These are phyloP conservation scores for Panurus biarmicus DNA, from an alignment of 2,113 vertebrate species.

Conservation along the genomic window DNA sequence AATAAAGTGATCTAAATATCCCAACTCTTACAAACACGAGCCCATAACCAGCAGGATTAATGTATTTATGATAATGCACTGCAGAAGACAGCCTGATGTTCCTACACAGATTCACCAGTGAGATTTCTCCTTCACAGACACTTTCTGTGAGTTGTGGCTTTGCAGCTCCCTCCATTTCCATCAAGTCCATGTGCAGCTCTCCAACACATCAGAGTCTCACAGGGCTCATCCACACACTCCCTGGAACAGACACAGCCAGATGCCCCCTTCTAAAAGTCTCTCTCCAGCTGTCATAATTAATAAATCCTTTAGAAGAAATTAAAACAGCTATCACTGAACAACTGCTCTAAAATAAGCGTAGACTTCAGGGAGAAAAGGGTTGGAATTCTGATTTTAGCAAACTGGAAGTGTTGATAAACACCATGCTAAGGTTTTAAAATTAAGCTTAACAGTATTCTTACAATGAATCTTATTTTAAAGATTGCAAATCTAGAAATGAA, in stretches of 20 bases:
- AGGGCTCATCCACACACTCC: background rate
- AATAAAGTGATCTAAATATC: background rate
- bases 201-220: background rate
- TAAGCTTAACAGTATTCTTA: background rate
- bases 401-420: background rate
- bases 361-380: background rate
- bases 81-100: background rate
- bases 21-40: background rate
- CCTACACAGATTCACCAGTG: background rate
- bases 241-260: background rate
- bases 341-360: background rate
- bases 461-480: background rate
- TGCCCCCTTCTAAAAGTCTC: background rate
- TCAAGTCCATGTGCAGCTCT: background rate
- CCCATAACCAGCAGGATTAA: background rate
- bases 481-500: background rate
- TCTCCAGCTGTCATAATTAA: background rate
- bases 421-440: background rate
- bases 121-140: background rate
- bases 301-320: background rate
- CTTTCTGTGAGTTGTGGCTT: background rate
- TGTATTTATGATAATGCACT: background rate
- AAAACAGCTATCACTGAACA: background rate
- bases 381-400: background rate
- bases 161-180: background rate